Evolutionary conservation across 1,140 invertebrate species (phyloP).

Genomic region (Tetramorium alpestre): DNA sequence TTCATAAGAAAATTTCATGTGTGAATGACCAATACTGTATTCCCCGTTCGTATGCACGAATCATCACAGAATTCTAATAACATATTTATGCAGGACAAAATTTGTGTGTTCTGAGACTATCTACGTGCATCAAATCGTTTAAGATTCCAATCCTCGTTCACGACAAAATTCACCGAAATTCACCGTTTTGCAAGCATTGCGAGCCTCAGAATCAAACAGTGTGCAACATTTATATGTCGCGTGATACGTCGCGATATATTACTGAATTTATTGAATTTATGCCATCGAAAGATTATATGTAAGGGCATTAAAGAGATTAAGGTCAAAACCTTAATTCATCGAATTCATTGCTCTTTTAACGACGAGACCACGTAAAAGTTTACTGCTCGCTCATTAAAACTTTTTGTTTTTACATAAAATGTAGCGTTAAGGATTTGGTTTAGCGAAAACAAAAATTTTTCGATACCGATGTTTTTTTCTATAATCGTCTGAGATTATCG

Average conservation of each 20-base stretch:
- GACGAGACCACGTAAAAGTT: background rate
- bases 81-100: background rate
- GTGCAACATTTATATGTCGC: background rate
- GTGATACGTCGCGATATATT: background rate
- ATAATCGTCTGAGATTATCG: background rate
- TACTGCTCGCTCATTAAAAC: background rate
- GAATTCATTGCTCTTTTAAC: background rate
- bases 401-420: background rate
- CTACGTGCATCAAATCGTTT: background rate
- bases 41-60: background rate
- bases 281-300: conserved; percentile 6
- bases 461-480: background rate
- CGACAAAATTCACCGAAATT: background rate
- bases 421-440: background rate
- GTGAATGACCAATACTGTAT: conserved; percentile 8
- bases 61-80: conserved; percentile 22
- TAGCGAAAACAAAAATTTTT: background rate
- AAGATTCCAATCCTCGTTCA: background rate
- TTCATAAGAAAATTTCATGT: background rate
- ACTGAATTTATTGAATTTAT: background rate
- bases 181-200: background rate
- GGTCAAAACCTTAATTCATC: conserved; percentile 24
- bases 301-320: conserved; percentile 22
- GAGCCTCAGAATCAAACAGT: conserved; percentile 14
- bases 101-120: background rate